A percentile compares a stretch with the other conserved stretches of the same genome.
These are phyloP conservation scores for Nematolebias whitei DNA, from an alignment of 2,113 vertebrate species.

Conservation along the genomic window DNA sequence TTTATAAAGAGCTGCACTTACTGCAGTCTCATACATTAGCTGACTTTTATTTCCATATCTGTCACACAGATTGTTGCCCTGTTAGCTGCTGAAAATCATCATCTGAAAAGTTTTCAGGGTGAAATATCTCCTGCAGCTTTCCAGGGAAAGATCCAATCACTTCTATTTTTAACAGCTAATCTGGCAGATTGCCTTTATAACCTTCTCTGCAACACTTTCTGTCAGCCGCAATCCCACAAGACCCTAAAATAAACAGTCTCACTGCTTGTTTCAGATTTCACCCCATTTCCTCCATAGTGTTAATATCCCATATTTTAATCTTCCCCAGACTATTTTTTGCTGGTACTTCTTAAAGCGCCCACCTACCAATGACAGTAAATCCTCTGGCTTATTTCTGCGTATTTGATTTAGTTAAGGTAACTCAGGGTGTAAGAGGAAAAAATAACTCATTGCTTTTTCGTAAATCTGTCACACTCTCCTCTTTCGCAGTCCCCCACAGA, in stretches of 20 bases:
- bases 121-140: constrained; percentile 6
- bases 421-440: background rate
- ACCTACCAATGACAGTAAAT: constrained; percentile 28
- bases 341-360: background rate
- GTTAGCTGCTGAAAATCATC: background rate
- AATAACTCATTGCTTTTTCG: constrained; percentile 25
- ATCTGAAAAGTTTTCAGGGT: constrained; percentile 9
- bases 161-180: constrained; percentile 46
- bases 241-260: constrained; percentile 40
- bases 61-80: background rate
- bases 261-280: constrained; percentile 23
- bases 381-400: constrained; percentile 2
- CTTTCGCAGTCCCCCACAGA: constrained; percentile 44
- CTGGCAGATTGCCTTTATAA: constrained; percentile 29
- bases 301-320: constrained; percentile 13
- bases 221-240: constrained; percentile 15
- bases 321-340: background rate
- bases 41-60: background rate
- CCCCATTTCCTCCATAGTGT: background rate
- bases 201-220: constrained; percentile 7
- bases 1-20: no score
- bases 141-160: constrained; percentile 14
- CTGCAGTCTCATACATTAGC: background rate
- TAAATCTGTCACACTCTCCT: constrained; percentile 50
- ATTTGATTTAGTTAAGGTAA: constrained; percentile 12